Evolutionary conservation across 2,113 vertebrate genomes (phyloP).

Genomic region (Cyanoliseus patagonus): DNA sequence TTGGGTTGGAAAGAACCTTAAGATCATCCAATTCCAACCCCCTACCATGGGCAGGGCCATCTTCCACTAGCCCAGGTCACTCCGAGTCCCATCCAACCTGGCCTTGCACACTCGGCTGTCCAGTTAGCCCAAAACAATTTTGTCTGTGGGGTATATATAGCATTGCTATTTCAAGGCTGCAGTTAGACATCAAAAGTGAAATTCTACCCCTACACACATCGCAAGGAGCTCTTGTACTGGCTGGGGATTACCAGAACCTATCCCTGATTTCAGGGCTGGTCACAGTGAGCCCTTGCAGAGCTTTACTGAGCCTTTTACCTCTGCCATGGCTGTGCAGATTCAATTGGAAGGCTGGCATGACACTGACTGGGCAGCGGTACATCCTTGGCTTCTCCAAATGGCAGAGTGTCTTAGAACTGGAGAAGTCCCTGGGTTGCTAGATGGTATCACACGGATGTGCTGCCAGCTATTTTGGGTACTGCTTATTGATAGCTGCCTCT

Average conservation of each 20-base stretch:
- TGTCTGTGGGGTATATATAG: background rate
- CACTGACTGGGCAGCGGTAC: no score
- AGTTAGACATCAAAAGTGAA: background rate
- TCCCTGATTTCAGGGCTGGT: background rate
- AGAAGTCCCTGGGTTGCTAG: rapidly evolving
- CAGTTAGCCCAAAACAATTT: background rate
- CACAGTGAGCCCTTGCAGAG: background rate
- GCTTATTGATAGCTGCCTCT: background rate
- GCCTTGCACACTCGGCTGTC: background rate
- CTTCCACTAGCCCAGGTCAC: background rate
- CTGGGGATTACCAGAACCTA: background rate
- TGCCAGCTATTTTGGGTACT: background rate
- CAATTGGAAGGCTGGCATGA: background rate
- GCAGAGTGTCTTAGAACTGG: background rate
- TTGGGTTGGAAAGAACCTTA: background rate
- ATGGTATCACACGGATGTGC: rapidly evolving
- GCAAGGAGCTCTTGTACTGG: background rate
- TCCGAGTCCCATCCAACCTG: background rate
- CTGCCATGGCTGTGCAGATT: background rate
- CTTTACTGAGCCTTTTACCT: background rate
- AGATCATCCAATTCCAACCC: background rate
- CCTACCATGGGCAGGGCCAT: background rate
- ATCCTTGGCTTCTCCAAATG: background rate
- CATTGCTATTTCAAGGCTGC: background rate
- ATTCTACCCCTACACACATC: background rate